Evolutionary conservation across 2,113 vertebrate genomes (phyloP), one percentile per base, ranked within the genome.

Genomic region (Grammomys surdaster): DNA sequence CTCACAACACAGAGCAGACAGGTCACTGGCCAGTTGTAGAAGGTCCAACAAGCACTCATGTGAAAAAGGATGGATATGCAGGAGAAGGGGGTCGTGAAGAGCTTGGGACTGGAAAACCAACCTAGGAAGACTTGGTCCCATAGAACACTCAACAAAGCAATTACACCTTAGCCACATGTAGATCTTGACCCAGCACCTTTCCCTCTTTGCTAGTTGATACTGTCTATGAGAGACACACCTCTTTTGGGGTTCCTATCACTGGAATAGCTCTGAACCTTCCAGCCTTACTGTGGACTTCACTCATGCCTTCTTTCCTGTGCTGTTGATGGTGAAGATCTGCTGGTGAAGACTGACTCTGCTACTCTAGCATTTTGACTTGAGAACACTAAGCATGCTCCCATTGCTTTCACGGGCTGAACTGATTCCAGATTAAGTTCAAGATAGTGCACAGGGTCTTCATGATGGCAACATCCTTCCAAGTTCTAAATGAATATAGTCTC

Each of bases 221-320:
- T 28, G 1, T 22, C 43, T 0, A 2, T 40, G 28, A 92, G 46
- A 63, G 63, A 63, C 43, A 19, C 17, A 14, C 28, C 3, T 1
- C 63, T 10, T 56, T 7, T 73, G 40, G 10, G 26, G 17, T 92
- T 94, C 72, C 51, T 33, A 46, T 6, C 46, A 9, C 3, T 2
- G 12, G 40, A 36, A 24, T 56, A 31, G 26, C 75, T 58, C 8
- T 7, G 31, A 88, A 48, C 36, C 63, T 70, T 60, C 26, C 48
- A 85, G 54, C 28, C n/a, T n/a, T 12, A 26, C 20, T 36, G 1
- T 26, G 69, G 48, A 75, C 22, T 73, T 24, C 14, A 16, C 9
- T 22, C 24, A 0, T 28, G 13, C 28, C 7, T 82, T 1, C 19
- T 88, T 0, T 2, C 13, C 13, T 22, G 1, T 9, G 1, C 16